Base-by-base conservation (phyloP, 92 coral and sea anemone species). In the Siderastrea siderea region DNA sequence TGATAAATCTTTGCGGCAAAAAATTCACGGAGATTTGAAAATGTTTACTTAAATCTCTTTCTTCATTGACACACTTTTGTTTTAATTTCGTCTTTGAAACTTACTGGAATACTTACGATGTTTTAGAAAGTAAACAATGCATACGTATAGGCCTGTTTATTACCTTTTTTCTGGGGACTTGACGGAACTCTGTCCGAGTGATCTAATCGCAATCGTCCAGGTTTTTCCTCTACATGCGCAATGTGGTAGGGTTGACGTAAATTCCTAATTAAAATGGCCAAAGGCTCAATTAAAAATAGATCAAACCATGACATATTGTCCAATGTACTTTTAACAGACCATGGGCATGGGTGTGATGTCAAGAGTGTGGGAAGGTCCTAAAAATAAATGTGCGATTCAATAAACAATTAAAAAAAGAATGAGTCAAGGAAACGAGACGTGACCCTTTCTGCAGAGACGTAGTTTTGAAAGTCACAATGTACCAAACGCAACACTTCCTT, bases 1-100 rank as follows among this genome's bases (percentile, higher is more conserved):
- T 19, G 78, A 17, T 74, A 16, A 73, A 15, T 74, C 52, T 58
- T 5, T n/a, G 47, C 47, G 47, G 61, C 52, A 51, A 17, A 44
- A 26, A 2, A 38, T 51, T 49, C 63, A 19, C 26, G 11, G 11
- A 43, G 47, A 11, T 17, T 52, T 51, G 2, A n/a, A 53, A n/a
- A 74, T 19, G 61, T 74, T 74, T 26, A 43, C 78, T 11, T 26
- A n/a, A 53, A 10, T 74, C 14, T 74, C 38, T 26, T 26, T 74
- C 78, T 51, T 73, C 11, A 73, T 73, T 10, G 52, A 9, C 62
- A 50, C 45, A 3, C 26, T 74, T 52, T 74, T 74, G 78, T 74
- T 52, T 74, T 19, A 7, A 50, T 5, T 19, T 74, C n/a, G 12
- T 26, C 11, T 62, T 59, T 51, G 61, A 62, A 74, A 74, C 78